Base-by-base conservation (phyloP, 2,113 vertebrate genomes). In the Anguilla rostrata region DNA sequence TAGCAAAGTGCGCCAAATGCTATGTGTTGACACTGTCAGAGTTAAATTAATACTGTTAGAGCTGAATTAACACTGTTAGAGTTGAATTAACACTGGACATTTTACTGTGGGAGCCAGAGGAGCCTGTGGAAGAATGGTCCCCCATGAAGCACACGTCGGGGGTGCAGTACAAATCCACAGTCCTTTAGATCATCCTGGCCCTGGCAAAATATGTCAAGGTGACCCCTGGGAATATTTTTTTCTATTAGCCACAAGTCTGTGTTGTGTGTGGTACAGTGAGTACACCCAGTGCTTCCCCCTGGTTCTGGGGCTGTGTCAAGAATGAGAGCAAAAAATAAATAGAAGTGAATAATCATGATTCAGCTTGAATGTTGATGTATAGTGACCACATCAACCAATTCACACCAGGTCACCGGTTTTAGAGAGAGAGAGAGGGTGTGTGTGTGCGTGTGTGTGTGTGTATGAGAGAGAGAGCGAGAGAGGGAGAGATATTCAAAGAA, bases 281-380 rank as follows among this genome's bases (percentile, higher is more conserved):
- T 89, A 83, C 83, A 92, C 90, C 91, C 93, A 91, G 90, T 91
- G 87, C 88, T 86, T 85, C 91, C 89, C 82, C 89, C 85, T 41
- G 78, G 29, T 41, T 80, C 15, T 39, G 34, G 78, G 89, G 40
- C 49, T 43, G 49, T 56, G 88, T 86, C 34, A 39, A 60, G 87
- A 90, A 91, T 85, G 22, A 86, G 92, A 92, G 91, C 89, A 90
- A 88, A 71, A 22, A 66, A 66, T 18, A 60, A 60, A 12, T 16
- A 63, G 3, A 66, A 60, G 15, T 46, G 8, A 46, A 53, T 53
- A 53, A 53, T 53, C 7, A 53, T 14, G 93, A 95, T 96, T 95
- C 92, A 93, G 87, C 89, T 84, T 90, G 92, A 91, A 93, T 93
- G 88, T 90, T 95, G 94, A 96, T 95, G 94, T 93, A 93, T 93